phyloP scores from a whole-genome alignment of 1,140 invertebrate genomes.

The Xylocopa sonorina region DNA sequence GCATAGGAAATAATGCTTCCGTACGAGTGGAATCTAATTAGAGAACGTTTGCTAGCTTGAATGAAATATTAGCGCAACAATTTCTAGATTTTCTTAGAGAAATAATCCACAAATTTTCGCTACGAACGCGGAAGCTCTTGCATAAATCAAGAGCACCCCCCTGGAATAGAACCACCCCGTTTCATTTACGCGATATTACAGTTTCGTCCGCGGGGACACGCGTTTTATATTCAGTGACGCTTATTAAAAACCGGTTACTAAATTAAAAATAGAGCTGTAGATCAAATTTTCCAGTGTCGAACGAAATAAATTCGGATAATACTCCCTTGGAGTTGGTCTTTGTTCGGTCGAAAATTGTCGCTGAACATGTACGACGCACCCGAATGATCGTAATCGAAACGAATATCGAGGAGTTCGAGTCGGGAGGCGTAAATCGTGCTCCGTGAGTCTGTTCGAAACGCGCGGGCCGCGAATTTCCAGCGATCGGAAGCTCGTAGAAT shows the following conservation, averaged over 20 bases:
- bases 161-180: too few relatives aligned
- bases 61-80: too few relatives aligned
- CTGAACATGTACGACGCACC: not conserved
- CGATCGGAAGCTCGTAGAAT: conserved; percentile 6
- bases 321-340: not conserved
- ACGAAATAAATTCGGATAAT: conserved; percentile 4
- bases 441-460: not conserved
- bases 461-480: conserved; percentile 22
- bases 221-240: too few relatives aligned
- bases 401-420: conserved; percentile 22
- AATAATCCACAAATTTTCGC: not conserved
- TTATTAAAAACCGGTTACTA: not conserved
- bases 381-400: conserved; percentile 1
- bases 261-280: too few relatives aligned
- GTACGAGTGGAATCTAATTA: not conserved
- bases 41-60: not conserved
- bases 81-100: not conserved
- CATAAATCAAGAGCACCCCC: conserved; percentile 13
- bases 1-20: not conserved
- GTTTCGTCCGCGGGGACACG: too few relatives aligned
- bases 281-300: not conserved
- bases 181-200: not conserved
- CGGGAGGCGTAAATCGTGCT: conserved; percentile 25
- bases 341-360: not conserved
- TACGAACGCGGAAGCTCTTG: not conserved